Base-by-base conservation (phyloP, 2,797 vertebrate genomes). In the Gobio occitaniae region DNA sequence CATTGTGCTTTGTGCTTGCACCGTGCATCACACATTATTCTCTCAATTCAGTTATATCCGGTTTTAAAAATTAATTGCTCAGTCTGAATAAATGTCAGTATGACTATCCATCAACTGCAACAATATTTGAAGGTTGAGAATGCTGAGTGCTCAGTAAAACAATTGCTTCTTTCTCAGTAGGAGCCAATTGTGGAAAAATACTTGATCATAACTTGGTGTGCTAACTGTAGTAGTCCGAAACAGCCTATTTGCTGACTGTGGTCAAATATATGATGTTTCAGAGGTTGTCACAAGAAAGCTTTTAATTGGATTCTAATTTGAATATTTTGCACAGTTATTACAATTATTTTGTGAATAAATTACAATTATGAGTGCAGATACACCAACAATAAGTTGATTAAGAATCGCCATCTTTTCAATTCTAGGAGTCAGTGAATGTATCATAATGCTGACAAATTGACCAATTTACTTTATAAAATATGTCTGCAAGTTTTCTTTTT, bases 401-500 rank as follows among this genome's bases (percentile, higher is more conserved):
- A 25, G 11, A 52, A 65, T 38, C 0, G 4, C 10, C 9, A 38
- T 76, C 5, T 44, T 77, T 41, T 65, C 0, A 21, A 44, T 25
- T 65, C 44, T 25, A 65, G 36, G 17, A 36, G 44, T 59, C 38
- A 32, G 12, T 10, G 1, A 63, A 72, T 72, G 10, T 72, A 21
- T 63, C 61, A 32, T 79, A 78, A 48, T 19, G 25, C 54, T 63
- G 25, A 74, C 11, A 38, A 82, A 74, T 50, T 11, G 8, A 50
- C 54, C 56, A 74, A 72, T 71, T 71, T 71, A 47, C 54, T 82
- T 36, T 38, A 52, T 38, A 4, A 47, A 69, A 66, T n/a, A 70
- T 74, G 29, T 38, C 21, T 44, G 59, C 44, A 87, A 86, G 80
- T 83, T 79, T 78, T 85, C 19, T 56, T 63, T 66, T 75, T 63